Base-by-base conservation (phyloP, 2,888 invertebrate genomes). In the Platynereis dumerilii region DNA sequence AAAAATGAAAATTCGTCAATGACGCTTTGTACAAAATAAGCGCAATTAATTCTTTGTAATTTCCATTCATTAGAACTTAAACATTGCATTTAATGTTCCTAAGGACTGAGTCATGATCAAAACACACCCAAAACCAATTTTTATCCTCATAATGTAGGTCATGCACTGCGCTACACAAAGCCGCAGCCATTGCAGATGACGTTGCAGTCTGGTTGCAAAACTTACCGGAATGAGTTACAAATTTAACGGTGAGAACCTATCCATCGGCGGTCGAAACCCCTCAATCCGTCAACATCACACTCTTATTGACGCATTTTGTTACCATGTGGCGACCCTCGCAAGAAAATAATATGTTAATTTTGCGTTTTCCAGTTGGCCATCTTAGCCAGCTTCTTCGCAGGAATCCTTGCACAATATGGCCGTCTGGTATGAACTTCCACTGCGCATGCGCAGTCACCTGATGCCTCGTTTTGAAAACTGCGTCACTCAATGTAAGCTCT, bases 261-360 rank as follows among this genome's bases (percentile, higher is more conserved):
- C 74, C 80, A 80, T 80, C 79, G 70, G 72, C 64, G 68, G 69
- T 69, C 71, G 74, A 69, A 71, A 77, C 76, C 70, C 70, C 70
- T 73, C 76, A 72, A 74, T 71, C 71, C 73, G 42, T 63, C 67
- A 64, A 65, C 68, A 70, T 64, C 56, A 62, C 54, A 26, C 20
- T 28, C 34, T 65, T 60, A 73, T 58, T 69, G 66, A 52, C 42
- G 62, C 67, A 69, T 73, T 74, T 74, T 65, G 67, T 58, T 58
- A 65, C 52, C 53, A 54, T 58, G 58, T 39, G 53, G 17, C 29
- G 2, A 3, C n/a, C 45, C 34, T 7, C 22, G 10, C 20, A 24
- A 17, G 58, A 52, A 53, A 48, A 45, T 55, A 58, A 57, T 52
- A 56, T 39, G 28, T 17, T 34, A 60, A 52, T 60, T 56, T 65